Percentiles rank a stretch among this genome's conserved stretches.
Evolutionary conservation across 1,140 invertebrate species (phyloP).

Genomic region (Leucophenga varia): DNA sequence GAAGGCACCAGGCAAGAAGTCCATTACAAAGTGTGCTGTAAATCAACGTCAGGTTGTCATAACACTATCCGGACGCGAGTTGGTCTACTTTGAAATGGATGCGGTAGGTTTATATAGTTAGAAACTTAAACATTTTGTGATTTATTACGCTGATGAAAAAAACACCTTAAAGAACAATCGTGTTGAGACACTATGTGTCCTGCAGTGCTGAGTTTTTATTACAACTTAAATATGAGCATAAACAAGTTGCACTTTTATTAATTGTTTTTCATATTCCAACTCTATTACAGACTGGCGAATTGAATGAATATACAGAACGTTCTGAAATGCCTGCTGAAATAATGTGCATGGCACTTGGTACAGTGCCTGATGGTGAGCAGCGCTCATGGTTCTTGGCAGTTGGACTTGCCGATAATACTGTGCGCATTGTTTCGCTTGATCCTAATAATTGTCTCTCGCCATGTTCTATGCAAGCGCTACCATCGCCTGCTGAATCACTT

Average conservation of each 20-base stretch:
- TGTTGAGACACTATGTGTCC: conserved; percentile 56
- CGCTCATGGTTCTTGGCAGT: conserved; percentile 96
- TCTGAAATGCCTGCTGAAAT: conserved; percentile 97
- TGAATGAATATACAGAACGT: conserved; percentile 97
- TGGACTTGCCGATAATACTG: conserved; percentile 94
- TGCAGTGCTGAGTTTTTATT: conserved; percentile 52
- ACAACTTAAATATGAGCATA: not conserved
- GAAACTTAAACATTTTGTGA: conserved; percentile 5
- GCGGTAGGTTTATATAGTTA: conserved; percentile 73
- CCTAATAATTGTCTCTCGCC: conserved; percentile 90
- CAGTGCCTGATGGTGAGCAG: conserved; percentile 93
- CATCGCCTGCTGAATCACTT: conserved; percentile 92
- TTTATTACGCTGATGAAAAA: conserved; percentile 54
- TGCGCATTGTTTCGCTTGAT: conserved; percentile 96
- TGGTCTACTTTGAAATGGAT: conserved; percentile 99
- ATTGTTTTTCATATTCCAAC: conserved; percentile 16
- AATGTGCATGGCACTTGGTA: conserved; percentile 96
- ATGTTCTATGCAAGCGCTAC: conserved; percentile 95
- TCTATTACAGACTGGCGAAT: conserved; percentile 81
- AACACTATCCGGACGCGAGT: conserved; percentile 93
- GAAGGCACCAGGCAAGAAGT: conserved; percentile 97
- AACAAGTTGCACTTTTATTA: too few species aligned
- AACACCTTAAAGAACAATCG: conserved; percentile 55
- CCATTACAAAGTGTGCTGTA: conserved; percentile 96
- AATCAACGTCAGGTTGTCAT: conserved; percentile 99